phyloP scores from a whole-genome alignment of 37 sponge, comb jelly and placozoan species.

The Beroe ovata region DNA sequence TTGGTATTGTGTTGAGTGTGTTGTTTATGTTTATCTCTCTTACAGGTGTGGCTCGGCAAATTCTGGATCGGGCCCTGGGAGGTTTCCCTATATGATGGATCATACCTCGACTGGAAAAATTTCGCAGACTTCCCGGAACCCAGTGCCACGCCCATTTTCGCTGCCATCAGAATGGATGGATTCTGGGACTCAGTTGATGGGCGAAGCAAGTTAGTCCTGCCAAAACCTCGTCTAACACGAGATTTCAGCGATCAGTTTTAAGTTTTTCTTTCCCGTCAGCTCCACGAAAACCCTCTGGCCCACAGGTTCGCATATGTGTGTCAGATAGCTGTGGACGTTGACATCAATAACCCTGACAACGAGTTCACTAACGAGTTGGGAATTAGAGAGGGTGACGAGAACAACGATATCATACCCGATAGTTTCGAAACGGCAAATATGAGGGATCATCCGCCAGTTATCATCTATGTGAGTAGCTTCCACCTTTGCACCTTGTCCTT shows the following conservation, averaged over 20 bases:
- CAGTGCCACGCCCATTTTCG: slow-evolving; percentile 33
- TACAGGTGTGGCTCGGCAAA: slow-evolving; percentile 64
- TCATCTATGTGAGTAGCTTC: neutral
- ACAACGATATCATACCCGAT: neutral
- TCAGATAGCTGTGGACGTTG: slow-evolving; percentile 23
- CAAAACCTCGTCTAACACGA: too few relatives aligned
- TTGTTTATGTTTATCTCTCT: too few relatives aligned
- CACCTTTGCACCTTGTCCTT: too few relatives aligned
- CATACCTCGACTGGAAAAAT: slow-evolving; percentile 5
- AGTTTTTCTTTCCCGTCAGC: too few relatives aligned
- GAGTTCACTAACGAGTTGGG: slow-evolving; percentile 21
- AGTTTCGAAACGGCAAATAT: neutral
- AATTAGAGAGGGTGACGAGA: neutral
- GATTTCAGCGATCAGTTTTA: too few relatives aligned
- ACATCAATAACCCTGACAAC: neutral
- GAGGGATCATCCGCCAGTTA: slow-evolving; percentile 39
- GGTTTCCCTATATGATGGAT: slow-evolving; percentile 30
- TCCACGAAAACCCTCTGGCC: too few relatives aligned
- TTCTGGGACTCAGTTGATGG: slow-evolving; percentile 57
- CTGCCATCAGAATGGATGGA: slow-evolving; percentile 30
- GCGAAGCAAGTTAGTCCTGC: neutral
- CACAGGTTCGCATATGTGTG: slow-evolving; percentile 32
- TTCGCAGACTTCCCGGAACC: slow-evolving; percentile 2
- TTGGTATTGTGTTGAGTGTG: too few relatives aligned
- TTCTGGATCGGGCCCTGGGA: slow-evolving; percentile 55